phyloP scores from a whole-genome alignment of 2,113 vertebrate species.

The Isurus oxyrinchus region DNA sequence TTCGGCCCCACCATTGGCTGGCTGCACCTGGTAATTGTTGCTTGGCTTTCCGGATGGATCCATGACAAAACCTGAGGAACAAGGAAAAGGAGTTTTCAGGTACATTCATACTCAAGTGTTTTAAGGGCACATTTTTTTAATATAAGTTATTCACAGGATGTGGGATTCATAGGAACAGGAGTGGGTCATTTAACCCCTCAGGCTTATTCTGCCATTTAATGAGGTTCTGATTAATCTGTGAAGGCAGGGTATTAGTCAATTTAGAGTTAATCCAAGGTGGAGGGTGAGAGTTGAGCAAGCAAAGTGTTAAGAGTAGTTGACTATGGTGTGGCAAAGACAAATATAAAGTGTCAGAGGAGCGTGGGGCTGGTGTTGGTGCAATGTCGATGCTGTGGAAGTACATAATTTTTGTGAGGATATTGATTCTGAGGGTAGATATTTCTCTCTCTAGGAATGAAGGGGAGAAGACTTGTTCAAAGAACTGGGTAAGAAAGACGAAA shows the following conservation, averaged over 20 bases:
- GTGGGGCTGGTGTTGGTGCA: background rate
- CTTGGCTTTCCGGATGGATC: slow-evolving; percentile 96
- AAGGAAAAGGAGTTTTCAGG: background rate
- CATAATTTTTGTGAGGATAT: background rate
- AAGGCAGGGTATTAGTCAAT: background rate
- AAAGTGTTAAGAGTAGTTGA: background rate
- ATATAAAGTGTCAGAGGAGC: background rate
- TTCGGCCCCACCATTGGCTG: slow-evolving; percentile 83
- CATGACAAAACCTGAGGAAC: slow-evolving; percentile 76
- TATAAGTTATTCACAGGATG: background rate
- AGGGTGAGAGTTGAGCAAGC: too few relatives aligned
- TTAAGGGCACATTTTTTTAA: background rate
- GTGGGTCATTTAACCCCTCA: background rate
- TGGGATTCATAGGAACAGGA: background rate
- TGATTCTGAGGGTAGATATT: background rate
- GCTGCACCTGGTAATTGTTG: slow-evolving; percentile 83
- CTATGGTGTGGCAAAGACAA: background rate
- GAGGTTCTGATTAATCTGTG: too few relatives aligned
- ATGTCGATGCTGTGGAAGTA: background rate
- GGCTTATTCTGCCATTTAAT: background rate
- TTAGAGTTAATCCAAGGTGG: background rate
- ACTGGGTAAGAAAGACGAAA: background rate
- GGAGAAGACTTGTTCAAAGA: background rate
- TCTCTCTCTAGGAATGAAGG: background rate
- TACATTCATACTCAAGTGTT: background rate